A percentile compares a stretch with the other conserved stretches of the same genome.
Conservation (phyloP, 2,797 vertebrate species). For the Pseudochromis fuscus region DNA sequence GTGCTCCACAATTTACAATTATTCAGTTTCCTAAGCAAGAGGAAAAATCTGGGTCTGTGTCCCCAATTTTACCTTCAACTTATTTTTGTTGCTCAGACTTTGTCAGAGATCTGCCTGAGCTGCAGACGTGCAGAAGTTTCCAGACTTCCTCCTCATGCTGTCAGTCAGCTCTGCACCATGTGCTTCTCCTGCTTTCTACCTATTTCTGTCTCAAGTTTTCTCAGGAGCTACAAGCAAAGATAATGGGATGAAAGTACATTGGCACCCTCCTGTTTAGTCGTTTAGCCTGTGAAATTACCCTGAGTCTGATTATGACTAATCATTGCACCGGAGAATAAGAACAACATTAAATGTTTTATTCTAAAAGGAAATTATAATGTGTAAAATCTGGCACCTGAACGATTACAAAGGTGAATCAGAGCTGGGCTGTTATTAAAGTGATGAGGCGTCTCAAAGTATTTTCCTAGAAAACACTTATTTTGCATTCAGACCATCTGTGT, state of each 20-base stretch:
- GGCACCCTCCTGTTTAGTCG: background rate
- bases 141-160: background rate
- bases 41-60: background rate
- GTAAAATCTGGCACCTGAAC: slow-evolving; percentile 21
- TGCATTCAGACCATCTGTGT: background rate
- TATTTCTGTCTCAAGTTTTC: background rate
- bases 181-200: background rate
- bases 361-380: slow-evolving; percentile 9
- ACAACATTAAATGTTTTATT: no score
- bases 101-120: background rate
- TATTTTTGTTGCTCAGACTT: background rate
- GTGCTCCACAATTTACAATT: background rate
- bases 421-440: slow-evolving; percentile 39
- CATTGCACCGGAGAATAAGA: no score
- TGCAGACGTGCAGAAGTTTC: background rate
- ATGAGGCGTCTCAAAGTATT: slow-evolving; percentile 19
- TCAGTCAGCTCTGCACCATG: background rate
- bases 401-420: slow-evolving; percentile 24
- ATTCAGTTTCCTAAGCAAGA: background rate
- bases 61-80: no score
- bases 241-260: background rate
- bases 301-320: background rate
- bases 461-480: slow-evolving; percentile 18
- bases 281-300: background rate
- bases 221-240: background rate